These are phyloP conservation scores for Alca torda DNA, from an alignment of 2,797 vertebrate species.

Conservation along the genomic window DNA sequence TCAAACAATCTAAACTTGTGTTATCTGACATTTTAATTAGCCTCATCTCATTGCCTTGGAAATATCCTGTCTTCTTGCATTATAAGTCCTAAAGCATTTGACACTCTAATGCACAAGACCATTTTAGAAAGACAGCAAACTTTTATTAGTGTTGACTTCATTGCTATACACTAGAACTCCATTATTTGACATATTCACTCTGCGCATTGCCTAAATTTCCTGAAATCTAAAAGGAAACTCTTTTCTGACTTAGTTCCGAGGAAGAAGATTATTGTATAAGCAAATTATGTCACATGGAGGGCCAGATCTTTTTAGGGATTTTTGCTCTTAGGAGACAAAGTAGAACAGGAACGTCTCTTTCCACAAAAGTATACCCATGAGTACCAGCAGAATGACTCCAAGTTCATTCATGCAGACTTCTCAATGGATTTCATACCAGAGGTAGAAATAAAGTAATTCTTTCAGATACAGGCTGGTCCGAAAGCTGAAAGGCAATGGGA, in stretches of 20 bases:
- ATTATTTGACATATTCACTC: conserved; percentile 5
- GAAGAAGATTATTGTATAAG: not conserved
- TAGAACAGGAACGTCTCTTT: not conserved
- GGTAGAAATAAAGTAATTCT: not conserved
- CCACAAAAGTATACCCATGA: not conserved
- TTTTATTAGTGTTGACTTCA: conserved; percentile 43
- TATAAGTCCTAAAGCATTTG: conserved; percentile 1
- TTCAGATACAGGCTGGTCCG: accelerated
- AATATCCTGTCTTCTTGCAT: conserved; percentile 21
- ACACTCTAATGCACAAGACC: not conserved
- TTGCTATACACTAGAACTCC: not conserved
- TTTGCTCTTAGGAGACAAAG: not conserved
- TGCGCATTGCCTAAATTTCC: not conserved
- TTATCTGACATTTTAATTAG: conserved; percentile 62
- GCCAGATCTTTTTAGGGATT: not conserved
- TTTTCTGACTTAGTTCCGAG: not conserved
- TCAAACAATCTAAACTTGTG: conserved; percentile 30
- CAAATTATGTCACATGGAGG: not conserved
- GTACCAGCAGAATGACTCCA: not conserved
- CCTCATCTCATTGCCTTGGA: conserved; percentile 38
- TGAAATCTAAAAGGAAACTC: not conserved
- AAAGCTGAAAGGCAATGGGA: not conserved
- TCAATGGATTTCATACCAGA: not conserved
- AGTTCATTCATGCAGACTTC: not conserved
- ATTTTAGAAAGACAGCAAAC: conserved; percentile 32